Evolutionary conservation across 2,888 invertebrate species (phyloP).

Genomic region (Meteorus colon): DNA sequence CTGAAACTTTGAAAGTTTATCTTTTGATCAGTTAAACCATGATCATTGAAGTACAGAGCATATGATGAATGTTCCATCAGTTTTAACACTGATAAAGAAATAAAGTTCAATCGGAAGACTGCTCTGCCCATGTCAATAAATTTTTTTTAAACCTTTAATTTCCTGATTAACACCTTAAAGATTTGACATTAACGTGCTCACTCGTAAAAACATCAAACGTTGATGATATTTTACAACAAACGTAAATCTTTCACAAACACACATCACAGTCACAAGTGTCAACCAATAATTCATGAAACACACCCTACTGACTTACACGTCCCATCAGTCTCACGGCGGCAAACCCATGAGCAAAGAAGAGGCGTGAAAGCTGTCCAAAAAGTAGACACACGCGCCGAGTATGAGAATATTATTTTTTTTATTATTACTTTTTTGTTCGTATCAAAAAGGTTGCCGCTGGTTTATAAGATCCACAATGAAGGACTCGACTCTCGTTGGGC

Average conservation of each 20-base stretch:
- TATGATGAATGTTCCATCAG: no score
- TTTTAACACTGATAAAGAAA: no score
- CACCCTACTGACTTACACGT: conserved; percentile 10
- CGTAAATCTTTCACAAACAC: background rate
- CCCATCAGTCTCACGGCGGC: background rate
- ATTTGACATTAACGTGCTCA: no score
- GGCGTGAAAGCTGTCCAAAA: background rate
- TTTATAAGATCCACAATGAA: conserved; percentile 8
- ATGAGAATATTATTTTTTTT: conserved; percentile 36
- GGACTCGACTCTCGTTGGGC: conserved; percentile 11
- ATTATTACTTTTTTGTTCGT: conserved; percentile 6
- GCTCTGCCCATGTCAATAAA: no score
- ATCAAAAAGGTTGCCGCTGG: conserved; percentile 2
- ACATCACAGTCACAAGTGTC: background rate
- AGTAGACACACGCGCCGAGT: background rate
- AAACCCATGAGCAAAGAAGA: background rate
- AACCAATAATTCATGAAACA: background rate
- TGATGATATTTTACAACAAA: no score
- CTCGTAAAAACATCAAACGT: no score
- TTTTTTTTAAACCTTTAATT: no score
- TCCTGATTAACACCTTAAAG: no score
- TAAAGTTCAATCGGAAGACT: no score
- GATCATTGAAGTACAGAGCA: no score
- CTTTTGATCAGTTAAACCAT: no score
- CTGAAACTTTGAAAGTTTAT: no score